phyloP scores from a whole-genome alignment of 2,797 vertebrate species.

The Todus mexicanus region DNA sequence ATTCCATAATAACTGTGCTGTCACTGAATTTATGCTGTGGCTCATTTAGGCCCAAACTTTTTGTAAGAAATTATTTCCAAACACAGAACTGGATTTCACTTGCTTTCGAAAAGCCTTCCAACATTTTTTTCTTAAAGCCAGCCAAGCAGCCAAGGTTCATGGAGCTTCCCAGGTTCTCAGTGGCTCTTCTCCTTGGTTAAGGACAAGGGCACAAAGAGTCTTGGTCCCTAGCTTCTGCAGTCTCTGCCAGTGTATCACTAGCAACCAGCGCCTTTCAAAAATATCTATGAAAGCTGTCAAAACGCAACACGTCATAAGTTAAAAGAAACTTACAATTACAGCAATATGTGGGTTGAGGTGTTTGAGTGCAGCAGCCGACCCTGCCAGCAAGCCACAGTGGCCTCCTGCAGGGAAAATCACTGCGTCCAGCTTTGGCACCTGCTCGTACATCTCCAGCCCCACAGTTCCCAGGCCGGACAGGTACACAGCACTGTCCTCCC shows the following conservation, averaged over 20 bases:
- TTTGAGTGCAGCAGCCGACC: slow-evolving; percentile 86
- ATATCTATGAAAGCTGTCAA: neutral
- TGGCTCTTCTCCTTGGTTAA: neutral
- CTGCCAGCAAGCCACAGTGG: slow-evolving; percentile 83
- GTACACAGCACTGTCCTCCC: slow-evolving; percentile 82
- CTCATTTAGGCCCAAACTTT: neutral
- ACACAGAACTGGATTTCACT: neutral
- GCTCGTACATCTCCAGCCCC: slow-evolving; percentile 87
- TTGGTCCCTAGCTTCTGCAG: neutral
- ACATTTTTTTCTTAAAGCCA: neutral
- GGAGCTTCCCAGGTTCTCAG: neutral
- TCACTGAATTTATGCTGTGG: neutral
- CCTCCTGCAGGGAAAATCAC: slow-evolving; percentile 86
- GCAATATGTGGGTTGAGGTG: slow-evolving; percentile 82
- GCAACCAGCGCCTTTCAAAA: neutral
- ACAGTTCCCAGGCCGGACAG: slow-evolving; percentile 88
- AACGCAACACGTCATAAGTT: neutral
- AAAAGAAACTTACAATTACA: slow-evolving; percentile 83
- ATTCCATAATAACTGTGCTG: neutral
- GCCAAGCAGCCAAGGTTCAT: neutral
- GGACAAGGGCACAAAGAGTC: neutral
- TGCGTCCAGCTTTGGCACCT: slow-evolving; percentile 85
- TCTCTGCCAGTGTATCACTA: neutral
- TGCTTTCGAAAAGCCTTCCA: neutral
- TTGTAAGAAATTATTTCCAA: neutral